Conservation (phyloP, 2,113 vertebrate species). For the Chaenocephalus aceratus region DNA sequence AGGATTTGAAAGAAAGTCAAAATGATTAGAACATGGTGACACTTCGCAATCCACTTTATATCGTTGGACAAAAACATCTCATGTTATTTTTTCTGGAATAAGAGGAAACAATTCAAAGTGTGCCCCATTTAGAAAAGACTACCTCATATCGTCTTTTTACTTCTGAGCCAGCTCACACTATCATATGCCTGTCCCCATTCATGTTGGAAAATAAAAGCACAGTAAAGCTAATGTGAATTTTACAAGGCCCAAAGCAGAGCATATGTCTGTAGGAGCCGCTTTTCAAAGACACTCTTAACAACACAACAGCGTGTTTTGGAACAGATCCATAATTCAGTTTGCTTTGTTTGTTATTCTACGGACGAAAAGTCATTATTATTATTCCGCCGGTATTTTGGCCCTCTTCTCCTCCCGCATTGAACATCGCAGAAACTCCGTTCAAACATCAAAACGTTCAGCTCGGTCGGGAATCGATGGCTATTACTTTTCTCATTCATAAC, state of each 20-base stretch:
- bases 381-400: too few relatives aligned
- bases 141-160: conserved; percentile 26
- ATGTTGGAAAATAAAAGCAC: conserved; percentile 44
- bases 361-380: too few relatives aligned
- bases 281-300: conserved; percentile 5
- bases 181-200: neutral
- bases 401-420: too few relatives aligned
- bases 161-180: conserved; percentile 18
- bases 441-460: too few relatives aligned
- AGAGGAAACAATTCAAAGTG: conserved; percentile 42
- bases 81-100: neutral
- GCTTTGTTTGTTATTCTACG: neutral
- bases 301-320: neutral
- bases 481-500: too few relatives aligned
- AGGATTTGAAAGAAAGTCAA: neutral
- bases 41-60: conserved; percentile 7
- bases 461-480: too few relatives aligned
- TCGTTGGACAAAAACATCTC: conserved; percentile 11
- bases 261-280: neutral
- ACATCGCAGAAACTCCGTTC: too few relatives aligned
- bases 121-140: conserved; percentile 24
- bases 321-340: neutral
- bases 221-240: conserved; percentile 21
- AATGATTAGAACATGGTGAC: neutral
- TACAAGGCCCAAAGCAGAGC: conserved; percentile 2